Conservation (phyloP, 2,888 invertebrate genomes). For the Exocentrus adspersus region DNA sequence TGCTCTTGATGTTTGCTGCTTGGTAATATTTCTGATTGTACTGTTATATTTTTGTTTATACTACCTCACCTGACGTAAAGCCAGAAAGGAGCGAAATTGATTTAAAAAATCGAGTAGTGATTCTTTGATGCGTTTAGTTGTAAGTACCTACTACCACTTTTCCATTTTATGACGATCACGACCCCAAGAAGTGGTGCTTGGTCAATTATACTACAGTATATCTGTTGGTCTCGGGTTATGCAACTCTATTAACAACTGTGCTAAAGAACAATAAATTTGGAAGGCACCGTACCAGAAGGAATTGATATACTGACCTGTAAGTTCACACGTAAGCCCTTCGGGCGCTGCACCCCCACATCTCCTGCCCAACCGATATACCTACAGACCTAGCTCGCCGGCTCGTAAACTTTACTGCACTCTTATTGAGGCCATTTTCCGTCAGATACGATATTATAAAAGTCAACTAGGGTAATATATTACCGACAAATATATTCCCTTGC, state of each 20-base stretch:
- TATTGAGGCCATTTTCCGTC: constrained; percentile 50
- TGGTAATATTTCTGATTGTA: too few relatives aligned
- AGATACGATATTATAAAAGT: constrained; percentile 53
- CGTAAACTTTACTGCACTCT: constrained; percentile 51
- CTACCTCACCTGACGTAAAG: too few relatives aligned
- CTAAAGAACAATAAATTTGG: constrained; percentile 35
- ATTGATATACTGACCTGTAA: constrained; percentile 41
- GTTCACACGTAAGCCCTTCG: constrained; percentile 39
- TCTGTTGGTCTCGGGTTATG: too few relatives aligned
- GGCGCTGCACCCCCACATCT: constrained; percentile 27
- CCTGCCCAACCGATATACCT: constrained; percentile 37
- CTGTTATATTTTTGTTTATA: too few relatives aligned
- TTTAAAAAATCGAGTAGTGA: too few relatives aligned
- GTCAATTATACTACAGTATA: too few relatives aligned
- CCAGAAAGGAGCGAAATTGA: not conserved
- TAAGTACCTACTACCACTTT: not conserved
- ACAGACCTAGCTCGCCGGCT: constrained; percentile 37
- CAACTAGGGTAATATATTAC: constrained; percentile 47
- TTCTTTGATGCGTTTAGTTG: not conserved
- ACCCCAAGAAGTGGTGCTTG: not conserved
- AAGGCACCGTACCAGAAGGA: constrained; percentile 38
- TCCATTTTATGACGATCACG: not conserved
- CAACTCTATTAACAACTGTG: too few relatives aligned
- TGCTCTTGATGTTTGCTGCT: too few relatives aligned
- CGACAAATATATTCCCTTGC: constrained; percentile 45